Conservation (phyloP, 2,888 invertebrate species). For the Keiferia lycopersicella region DNA sequence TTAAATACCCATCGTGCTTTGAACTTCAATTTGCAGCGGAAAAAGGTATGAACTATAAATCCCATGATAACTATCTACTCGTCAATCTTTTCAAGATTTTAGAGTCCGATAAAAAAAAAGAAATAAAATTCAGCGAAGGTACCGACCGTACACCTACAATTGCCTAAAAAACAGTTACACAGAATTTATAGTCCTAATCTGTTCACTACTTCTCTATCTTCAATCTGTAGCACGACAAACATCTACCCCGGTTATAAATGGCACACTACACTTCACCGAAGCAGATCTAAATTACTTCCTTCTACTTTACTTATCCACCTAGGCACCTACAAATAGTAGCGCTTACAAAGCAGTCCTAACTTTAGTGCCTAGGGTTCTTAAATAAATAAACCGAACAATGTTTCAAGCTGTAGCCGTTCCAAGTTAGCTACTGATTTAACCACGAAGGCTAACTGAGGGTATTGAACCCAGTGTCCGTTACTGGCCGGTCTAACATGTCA, state of each 20-base stretch:
- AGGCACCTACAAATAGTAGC: background rate
- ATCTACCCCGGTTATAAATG: background rate
- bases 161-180: background rate
- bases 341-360: background rate
- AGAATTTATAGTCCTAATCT: background rate
- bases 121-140: too few species aligned
- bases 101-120: too few species aligned
- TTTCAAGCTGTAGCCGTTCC: background rate
- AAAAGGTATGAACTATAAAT: too few species aligned
- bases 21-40: too few species aligned
- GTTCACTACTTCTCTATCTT: background rate
- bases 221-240: conserved; percentile 1
- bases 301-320: background rate
- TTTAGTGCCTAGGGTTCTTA: conserved; percentile 5
- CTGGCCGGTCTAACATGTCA: conserved; percentile 40
- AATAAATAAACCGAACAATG: background rate
- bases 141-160: too few species aligned
- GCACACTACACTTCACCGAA: background rate
- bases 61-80: too few species aligned
- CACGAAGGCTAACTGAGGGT: conserved; percentile 34
- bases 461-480: conserved; percentile 44
- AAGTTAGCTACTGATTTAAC: conserved; percentile 18
- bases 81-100: too few species aligned
- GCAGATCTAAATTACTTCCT: background rate
- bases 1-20: too few species aligned